Evolutionary conservation across 2,797 vertebrate genomes (phyloP).

Genomic region (Gastrophryne carolinensis): DNA sequence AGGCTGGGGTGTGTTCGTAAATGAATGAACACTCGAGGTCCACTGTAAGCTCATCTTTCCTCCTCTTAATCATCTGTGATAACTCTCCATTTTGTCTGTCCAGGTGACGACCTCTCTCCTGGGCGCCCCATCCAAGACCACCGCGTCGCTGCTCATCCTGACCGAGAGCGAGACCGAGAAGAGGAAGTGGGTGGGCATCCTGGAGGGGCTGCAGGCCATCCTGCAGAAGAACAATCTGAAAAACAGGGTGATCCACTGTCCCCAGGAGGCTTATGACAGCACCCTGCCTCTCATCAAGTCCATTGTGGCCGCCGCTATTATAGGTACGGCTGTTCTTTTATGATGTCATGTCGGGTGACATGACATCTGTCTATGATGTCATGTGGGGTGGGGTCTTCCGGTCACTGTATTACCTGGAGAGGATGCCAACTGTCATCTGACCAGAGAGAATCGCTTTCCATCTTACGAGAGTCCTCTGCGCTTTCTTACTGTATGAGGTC

Average conservation of each 20-base stretch:
- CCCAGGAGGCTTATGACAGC: conserved; percentile 93
- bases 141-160: conserved; percentile 86
- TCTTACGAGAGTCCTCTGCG: too few relatives aligned
- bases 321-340: too few relatives aligned
- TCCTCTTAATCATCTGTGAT: too few relatives aligned
- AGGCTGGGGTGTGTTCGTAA: too few relatives aligned
- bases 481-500: too few relatives aligned
- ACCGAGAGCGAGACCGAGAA: conserved; percentile 93
- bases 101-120: conserved; percentile 90
- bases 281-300: conserved; percentile 90
- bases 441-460: too few relatives aligned
- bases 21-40: too few relatives aligned
- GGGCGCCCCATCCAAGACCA: conserved; percentile 77
- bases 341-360: too few relatives aligned
- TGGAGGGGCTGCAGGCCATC: conserved; percentile 89
- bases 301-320: conserved; percentile 80
- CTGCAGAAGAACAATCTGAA: conserved; percentile 87
- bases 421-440: too few relatives aligned
- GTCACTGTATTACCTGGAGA: too few relatives aligned
- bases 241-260: conserved; percentile 80
- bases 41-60: not conserved
- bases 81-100: conserved; percentile 28
- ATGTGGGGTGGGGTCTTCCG: too few relatives aligned
- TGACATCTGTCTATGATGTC: too few relatives aligned
- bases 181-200: conserved; percentile 92